Evolutionary conservation across 2,888 invertebrate genomes (phyloP), one percentile per base, ranked within the genome.

Genomic region (Copidosoma aretas): DNA sequence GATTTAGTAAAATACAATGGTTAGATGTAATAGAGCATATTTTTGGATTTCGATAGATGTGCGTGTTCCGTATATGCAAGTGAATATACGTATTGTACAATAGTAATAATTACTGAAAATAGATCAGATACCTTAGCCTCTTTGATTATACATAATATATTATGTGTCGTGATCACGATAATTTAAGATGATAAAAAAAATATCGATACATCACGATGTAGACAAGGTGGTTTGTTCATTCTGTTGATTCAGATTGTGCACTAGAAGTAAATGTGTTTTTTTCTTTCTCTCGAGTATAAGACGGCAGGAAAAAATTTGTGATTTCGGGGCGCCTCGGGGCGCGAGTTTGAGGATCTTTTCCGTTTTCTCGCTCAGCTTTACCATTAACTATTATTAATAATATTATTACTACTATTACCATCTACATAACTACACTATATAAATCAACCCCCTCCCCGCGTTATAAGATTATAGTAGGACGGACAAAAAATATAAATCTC

Each of bases 41-140:
- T 70, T 70, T 70, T 70, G 66, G 60, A 70, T 70, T 66, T 70
- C 62, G 51, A 63, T 70, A 63, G 63, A 66, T 69, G 68, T 69
- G 64, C 60, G 61, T 69, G 61, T 69, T 65, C 52, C 57, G 57
- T 70, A 57, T 69, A 65, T 32, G 32, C 32, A 32, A 32, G 32
- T 3, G 17, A 46, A 46, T 15, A 46, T 46, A 46, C 62, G 41
- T 66, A 63, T 70, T 63, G 60, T 70, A 66, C 56, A 63, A 66
- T 32, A 32, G 32, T 32, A 5, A 8, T 32, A 32, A 8, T 32
- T 32, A 32, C 32, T 32, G 8, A 46, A 46, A 46, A 46, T 8
- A 46, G 8, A 32, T 32, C 32, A 32, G 32, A 32, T 5, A 59
- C 53, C 39, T 64, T 61, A 46, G 57, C 57, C 53, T 58, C 39